Evolutionary conservation across 2,888 invertebrate species (phyloP).

Genomic region (Conomelus anceps): DNA sequence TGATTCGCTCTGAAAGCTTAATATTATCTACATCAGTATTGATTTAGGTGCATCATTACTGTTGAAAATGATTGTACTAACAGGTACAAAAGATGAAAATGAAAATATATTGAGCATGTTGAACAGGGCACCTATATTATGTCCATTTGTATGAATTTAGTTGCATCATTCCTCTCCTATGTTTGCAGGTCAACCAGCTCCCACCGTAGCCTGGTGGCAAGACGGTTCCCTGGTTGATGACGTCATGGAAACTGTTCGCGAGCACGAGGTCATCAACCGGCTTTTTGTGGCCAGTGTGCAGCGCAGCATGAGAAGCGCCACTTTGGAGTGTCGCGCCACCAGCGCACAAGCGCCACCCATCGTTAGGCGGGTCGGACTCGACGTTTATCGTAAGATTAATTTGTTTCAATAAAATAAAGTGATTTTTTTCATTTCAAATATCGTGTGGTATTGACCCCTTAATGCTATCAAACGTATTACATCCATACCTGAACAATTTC

Average conservation of each 20-base stretch:
- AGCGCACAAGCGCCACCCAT: slow-evolving; percentile 63
- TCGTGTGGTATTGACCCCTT: neutral
- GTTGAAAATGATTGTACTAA: too few species aligned
- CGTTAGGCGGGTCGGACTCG: slow-evolving; percentile 65
- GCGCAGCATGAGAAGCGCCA: slow-evolving; percentile 63
- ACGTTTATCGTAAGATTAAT: slow-evolving; percentile 55
- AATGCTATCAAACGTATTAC: too few species aligned
- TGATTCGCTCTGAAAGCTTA: too few species aligned
- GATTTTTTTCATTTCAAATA: neutral
- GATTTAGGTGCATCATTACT: too few species aligned
- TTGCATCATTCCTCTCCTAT: neutral
- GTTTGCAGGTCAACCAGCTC: slow-evolving; percentile 67
- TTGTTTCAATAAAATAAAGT: neutral
- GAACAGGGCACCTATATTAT: too few species aligned
- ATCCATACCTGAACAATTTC: too few species aligned
- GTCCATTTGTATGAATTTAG: too few species aligned
- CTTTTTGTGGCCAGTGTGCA: slow-evolving; percentile 65
- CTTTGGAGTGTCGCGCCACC: slow-evolving; percentile 70
- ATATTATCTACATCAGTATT: too few species aligned
- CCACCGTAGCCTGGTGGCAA: slow-evolving; percentile 77
- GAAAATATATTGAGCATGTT: too few species aligned
- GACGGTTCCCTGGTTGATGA: slow-evolving; percentile 66
- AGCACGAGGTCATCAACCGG: slow-evolving; percentile 59
- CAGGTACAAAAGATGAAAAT: too few species aligned
- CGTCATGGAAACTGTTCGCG: slow-evolving; percentile 54